Evolutionary conservation across 92 coral and sea anemone species (phyloP).

Genomic region (Pocillopora grandis): DNA sequence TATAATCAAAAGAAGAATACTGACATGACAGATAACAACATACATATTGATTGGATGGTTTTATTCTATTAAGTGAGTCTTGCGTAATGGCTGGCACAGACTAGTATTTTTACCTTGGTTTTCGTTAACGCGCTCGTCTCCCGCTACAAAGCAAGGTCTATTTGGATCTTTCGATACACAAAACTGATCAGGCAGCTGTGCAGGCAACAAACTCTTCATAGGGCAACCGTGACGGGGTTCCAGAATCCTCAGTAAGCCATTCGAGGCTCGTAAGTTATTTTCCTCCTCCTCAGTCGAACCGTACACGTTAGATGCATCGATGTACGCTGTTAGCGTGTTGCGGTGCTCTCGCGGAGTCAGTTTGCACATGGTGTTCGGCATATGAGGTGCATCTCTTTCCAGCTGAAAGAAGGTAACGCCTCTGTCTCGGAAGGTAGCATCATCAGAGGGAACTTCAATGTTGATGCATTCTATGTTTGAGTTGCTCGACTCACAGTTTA

Average conservation of each 20-base stretch:
- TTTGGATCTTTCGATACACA: slow-evolving; percentile 17
- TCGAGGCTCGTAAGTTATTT: slow-evolving; percentile 34
- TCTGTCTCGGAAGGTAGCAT: slow-evolving; percentile 13
- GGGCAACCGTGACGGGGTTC: slow-evolving; percentile 26
- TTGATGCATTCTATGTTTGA: slow-evolving; percentile 41
- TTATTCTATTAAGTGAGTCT: too few relatives aligned
- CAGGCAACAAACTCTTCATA: slow-evolving; percentile 2
- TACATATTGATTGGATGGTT: too few relatives aligned
- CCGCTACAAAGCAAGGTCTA: slow-evolving; percentile 58
- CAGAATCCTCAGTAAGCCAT: slow-evolving; percentile 32
- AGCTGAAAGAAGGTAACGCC: slow-evolving; percentile 5
- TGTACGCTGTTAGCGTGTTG: slow-evolving; percentile 56
- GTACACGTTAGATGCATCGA: slow-evolving; percentile 74
- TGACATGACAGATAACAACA: too few relatives aligned
- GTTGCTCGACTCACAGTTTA: slow-evolving; percentile 20
- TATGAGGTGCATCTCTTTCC: slow-evolving; percentile 46
- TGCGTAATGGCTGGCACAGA: background rate
- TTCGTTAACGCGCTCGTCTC: slow-evolving; percentile 71
- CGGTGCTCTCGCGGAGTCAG: slow-evolving; percentile 34
- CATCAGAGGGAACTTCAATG: slow-evolving; percentile 46
- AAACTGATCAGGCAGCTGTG: background rate
- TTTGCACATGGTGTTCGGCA: slow-evolving; percentile 21
- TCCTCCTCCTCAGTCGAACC: slow-evolving; percentile 35
- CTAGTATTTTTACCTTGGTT: slow-evolving; percentile 44
- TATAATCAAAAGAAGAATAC: too few relatives aligned